These are phyloP conservation scores for Pteropus rufus DNA, from an alignment of 2,797 vertebrate species.

Conservation along the genomic window DNA sequence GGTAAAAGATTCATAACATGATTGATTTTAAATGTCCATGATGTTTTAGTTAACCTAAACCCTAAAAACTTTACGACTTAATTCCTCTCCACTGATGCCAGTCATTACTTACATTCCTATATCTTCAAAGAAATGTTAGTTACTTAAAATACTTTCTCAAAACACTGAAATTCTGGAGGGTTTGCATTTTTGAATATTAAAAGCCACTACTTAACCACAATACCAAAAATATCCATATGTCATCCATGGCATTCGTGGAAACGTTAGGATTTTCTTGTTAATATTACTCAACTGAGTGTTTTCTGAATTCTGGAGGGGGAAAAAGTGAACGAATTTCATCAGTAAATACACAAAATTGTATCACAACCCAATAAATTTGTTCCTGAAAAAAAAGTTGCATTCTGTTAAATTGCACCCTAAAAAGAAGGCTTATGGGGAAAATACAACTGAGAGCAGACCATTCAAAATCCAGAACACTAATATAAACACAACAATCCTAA, in stretches of 20 bases:
- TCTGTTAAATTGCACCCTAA: not conserved
- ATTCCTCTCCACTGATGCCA: not conserved
- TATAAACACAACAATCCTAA: not conserved
- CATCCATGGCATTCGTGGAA: not conserved
- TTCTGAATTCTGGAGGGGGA: not conserved
- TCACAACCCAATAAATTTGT: not conserved
- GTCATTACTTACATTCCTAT: not conserved
- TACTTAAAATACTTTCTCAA: slow-evolving; percentile 12
- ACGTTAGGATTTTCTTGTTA: not conserved
- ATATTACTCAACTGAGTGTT: not conserved
- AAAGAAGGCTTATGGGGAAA: not conserved
- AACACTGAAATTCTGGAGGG: not conserved
- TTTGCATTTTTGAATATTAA: not conserved
- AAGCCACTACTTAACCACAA: not conserved
- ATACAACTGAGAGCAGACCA: not conserved
- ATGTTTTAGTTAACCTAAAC: not conserved
- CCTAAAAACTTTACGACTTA: not conserved
- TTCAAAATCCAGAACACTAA: not conserved
- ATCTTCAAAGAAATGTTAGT: not conserved
- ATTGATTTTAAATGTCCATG: not conserved
- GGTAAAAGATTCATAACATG: not conserved
- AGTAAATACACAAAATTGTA: not conserved
- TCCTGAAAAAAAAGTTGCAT: not conserved
- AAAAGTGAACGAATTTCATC: not conserved
- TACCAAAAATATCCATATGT: not conserved